Percentiles rank a stretch among this genome's conserved stretches.
Evolutionary conservation across 2,113 vertebrate species (phyloP).

Genomic region (Trichechus manatus): DNA sequence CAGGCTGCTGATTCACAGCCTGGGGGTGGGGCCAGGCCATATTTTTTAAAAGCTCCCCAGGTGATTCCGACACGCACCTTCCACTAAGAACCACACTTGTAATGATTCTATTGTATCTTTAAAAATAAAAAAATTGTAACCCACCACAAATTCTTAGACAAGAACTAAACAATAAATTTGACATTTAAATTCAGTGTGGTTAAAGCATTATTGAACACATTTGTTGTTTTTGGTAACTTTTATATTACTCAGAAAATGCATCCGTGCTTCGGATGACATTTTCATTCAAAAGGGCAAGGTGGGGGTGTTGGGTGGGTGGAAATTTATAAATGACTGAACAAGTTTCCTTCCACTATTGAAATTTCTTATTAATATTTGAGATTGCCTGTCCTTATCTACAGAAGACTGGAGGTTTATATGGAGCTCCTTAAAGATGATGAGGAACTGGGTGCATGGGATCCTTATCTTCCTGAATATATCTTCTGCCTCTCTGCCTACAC

Average conservation of each 20-base stretch:
- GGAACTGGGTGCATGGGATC: not conserved
- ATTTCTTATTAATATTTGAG: not conserved
- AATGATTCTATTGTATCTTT: conserved; percentile 2
- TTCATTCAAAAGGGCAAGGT: conserved; percentile 76
- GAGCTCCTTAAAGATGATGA: not conserved
- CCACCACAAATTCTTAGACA: conserved; percentile 52
- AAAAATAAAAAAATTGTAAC: not conserved
- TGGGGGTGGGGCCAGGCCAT: not conserved
- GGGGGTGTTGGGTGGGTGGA: conserved; percentile 77
- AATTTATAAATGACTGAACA: conserved; percentile 35
- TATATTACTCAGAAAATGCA: conserved; percentile 74
- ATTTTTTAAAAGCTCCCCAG: not conserved
- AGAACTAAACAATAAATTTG: conserved; percentile 48
- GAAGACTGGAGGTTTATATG: not conserved
- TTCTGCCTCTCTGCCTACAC: not conserved
- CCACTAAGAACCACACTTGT: not conserved
- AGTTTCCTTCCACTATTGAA: not conserved
- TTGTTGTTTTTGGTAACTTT: conserved; percentile 73
- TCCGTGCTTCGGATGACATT: conserved; percentile 68
- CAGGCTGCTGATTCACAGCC: not conserved
- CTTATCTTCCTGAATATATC: not conserved
- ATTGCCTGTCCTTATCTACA: not conserved
- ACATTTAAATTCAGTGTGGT: conserved; percentile 36
- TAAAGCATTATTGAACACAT: conserved; percentile 31
- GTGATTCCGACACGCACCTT: not conserved